Conservation (phyloP, 2,797 vertebrate genomes). For the Pangasius djambal region DNA sequence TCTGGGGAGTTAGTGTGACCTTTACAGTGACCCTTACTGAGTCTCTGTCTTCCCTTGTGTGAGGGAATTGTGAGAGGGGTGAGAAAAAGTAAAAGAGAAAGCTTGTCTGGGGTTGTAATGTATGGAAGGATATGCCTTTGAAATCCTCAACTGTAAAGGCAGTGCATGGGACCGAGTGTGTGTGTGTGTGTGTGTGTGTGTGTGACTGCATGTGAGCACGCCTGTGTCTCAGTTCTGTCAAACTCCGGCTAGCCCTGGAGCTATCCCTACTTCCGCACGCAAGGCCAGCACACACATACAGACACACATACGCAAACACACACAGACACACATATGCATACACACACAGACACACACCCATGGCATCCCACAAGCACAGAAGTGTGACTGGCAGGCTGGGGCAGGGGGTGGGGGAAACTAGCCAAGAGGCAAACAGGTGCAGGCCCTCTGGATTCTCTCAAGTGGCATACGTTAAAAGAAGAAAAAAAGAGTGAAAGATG, state of each 20-base stretch:
- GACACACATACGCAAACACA: constrained; percentile 44
- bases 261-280: constrained; percentile 79
- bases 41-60: constrained; percentile 60
- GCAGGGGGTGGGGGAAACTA: constrained; percentile 73
- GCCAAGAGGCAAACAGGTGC: constrained; percentile 86
- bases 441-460: constrained; percentile 82
- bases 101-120: constrained; percentile 56
- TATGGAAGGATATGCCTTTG: constrained; percentile 65
- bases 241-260: constrained; percentile 75
- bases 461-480: constrained; percentile 78
- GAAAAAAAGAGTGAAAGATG: constrained; percentile 62
- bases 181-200: constrained; percentile 27
- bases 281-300: constrained; percentile 62
- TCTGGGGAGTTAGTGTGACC: constrained; percentile 68
- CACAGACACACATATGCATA: constrained; percentile 58
- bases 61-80: constrained; percentile 41
- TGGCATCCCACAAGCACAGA: constrained; percentile 75
- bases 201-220: constrained; percentile 37
- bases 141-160: constrained; percentile 61
- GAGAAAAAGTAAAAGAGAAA: constrained; percentile 39
- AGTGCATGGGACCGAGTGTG: constrained; percentile 12
- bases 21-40: constrained; percentile 79
- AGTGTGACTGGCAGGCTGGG: constrained; percentile 81
- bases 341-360: constrained; percentile 57
- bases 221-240: constrained; percentile 66